phyloP scores from a whole-genome alignment of 2,888 invertebrate genomes.

The Pristionchus maxplancki region DNA sequence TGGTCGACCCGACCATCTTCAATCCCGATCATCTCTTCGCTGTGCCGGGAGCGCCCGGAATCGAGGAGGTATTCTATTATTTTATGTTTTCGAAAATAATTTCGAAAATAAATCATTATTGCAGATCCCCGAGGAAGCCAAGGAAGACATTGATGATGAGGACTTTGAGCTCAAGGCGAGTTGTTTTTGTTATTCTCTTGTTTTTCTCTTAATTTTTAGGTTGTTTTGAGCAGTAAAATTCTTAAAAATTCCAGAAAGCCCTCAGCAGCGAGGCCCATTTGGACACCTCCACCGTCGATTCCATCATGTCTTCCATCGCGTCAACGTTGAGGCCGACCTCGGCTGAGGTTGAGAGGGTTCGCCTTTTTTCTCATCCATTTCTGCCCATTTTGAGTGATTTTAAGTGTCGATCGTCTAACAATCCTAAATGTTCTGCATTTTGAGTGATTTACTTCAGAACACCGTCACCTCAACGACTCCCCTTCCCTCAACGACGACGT shows the following conservation, averaged over 20 bases:
- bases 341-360: neutral
- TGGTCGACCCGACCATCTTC: constrained; percentile 49
- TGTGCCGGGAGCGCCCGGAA: neutral
- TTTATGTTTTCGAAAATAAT: no score
- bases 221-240: neutral
- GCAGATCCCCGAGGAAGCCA: neutral
- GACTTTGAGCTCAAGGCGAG: constrained; percentile 34
- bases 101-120: neutral
- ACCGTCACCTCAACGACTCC: neutral
- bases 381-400: no score
- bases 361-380: neutral
- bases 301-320: constrained; percentile 23
- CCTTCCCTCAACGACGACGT: neutral
- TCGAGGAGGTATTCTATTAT: constrained; percentile 3
- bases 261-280: constrained; percentile 6
- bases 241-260: neutral
- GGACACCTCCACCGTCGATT: constrained; percentile 7
- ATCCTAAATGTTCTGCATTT: no score
- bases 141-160: constrained; percentile 21
- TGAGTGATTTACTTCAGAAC: no score
- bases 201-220: no score
- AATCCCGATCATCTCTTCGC: constrained; percentile 30
- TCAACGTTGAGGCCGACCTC: neutral
- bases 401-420: no score
- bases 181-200: neutral